Evolutionary conservation across 2,888 invertebrate species (phyloP), one percentile per base, ranked within the genome.

Genomic region (Drosophila anomalata): DNA sequence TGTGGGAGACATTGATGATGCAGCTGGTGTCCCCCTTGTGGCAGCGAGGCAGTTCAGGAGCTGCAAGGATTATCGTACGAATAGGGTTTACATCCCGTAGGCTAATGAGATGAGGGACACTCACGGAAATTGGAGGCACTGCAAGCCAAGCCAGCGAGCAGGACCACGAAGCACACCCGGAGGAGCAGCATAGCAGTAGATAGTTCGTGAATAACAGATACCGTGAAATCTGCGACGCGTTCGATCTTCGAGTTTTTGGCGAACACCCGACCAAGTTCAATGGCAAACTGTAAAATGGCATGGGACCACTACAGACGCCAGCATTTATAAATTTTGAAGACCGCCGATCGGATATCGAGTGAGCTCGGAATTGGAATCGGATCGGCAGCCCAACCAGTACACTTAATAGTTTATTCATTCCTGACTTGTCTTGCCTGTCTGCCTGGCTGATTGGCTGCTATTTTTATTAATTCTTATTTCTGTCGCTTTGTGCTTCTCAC

Each of bases 211-310:
- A 22, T 9, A 12, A 12, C 4, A 44, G 22, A 44, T 22, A 20
- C 24, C 26, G 24, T 57, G 52, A 69, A 11, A 56, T 24, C 51
- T 36, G 54, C 56, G 67, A 36, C 55, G 58, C 67, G 71, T 56
- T 55, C 31, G 22, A 12, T 33, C 33, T 33, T 33, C 41, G 41
- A 53, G 52, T 56, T 69, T 76, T 87, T 83, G 77, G 89, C 89
- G 80, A 89, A 79, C 89, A 87, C 88, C 80, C 84, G 81, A 81
- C 87, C 90, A 89, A 86, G 90, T 89, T 89, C 89, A 90, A 89
- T 90, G 89, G 73, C 89, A 89, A 90, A 90, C 90, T 90, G 90
- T 89, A 81, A 84, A 83, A 85, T 79, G 82, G 78, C 85, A 88
- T 79, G 77, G 80, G 89, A 87, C 41, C 20, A 42, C 41, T 9